phyloP scores from a whole-genome alignment of 2,797 vertebrate species.

The Varecia variegata region DNA sequence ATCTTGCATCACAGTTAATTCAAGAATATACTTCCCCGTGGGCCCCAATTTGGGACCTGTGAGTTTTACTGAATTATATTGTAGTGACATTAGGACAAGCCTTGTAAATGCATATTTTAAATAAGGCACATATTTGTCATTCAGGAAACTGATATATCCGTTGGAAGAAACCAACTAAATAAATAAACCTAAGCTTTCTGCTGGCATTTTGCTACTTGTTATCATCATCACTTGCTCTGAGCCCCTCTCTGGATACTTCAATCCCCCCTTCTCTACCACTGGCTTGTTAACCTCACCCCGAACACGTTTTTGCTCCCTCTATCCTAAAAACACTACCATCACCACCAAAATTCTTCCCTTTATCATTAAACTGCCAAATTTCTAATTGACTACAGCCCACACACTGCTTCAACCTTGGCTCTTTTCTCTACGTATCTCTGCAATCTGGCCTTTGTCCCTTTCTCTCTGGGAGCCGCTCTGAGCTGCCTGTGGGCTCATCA shows the following conservation, averaged over 20 bases:
- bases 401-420: not conserved
- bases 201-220: not conserved
- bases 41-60: not conserved
- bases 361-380: not conserved
- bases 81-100: not conserved
- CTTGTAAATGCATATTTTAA: not conserved
- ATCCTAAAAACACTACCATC: not conserved
- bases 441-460: not conserved
- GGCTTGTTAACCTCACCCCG: not conserved
- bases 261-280: no score
- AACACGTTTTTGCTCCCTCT: not conserved
- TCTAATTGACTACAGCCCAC: not conserved
- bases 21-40: not conserved
- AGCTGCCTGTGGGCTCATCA: rapidly evolving
- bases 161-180: conserved; percentile 8
- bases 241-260: not conserved
- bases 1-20: not conserved
- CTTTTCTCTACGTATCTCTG: not conserved
- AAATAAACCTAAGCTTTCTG: not conserved
- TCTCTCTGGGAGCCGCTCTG: not conserved
- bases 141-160: not conserved
- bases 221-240: not conserved
- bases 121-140: not conserved
- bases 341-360: not conserved
- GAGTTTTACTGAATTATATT: not conserved